Percentiles rank a stretch among this genome's conserved stretches.
Evolutionary conservation across 2,888 invertebrate genomes (phyloP).

Genomic region (Odontomyia ornata): DNA sequence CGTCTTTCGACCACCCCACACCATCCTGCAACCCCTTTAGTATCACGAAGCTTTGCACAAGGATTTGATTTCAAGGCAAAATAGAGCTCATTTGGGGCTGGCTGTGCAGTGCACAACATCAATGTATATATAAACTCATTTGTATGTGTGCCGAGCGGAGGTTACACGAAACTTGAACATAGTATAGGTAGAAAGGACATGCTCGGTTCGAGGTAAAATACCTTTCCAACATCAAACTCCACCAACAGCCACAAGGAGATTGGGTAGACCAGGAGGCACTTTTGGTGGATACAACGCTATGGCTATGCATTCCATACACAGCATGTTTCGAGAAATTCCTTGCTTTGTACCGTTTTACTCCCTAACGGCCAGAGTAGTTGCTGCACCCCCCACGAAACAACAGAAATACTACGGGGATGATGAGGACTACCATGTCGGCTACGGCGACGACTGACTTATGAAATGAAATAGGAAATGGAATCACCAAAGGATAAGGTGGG

Average conservation of each 20-base stretch:
- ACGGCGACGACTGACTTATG: background rate
- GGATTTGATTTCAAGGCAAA: constrained; percentile 20
- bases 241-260: background rate
- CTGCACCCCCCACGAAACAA: background rate
- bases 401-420: background rate
- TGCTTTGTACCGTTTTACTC: background rate
- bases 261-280: background rate
- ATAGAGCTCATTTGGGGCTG: constrained; percentile 23
- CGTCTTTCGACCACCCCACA: background rate
- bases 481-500: background rate
- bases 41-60: background rate
- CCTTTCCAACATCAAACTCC: constrained; percentile 3
- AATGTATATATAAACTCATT: background rate
- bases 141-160: background rate
- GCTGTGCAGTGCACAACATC: constrained; percentile 12
- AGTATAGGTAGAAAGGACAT: constrained; percentile 9
- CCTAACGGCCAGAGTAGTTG: background rate
- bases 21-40: background rate
- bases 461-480: constrained; percentile 1
- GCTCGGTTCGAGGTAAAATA: constrained; percentile 23
- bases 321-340: constrained; percentile 12
- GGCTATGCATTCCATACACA: constrained; percentile 21
- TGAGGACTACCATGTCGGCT: background rate
- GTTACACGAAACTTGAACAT: constrained; percentile 8
- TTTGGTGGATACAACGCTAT: constrained; percentile 27